Evolutionary conservation across 2,113 vertebrate species (phyloP).

Genomic region (Muntiacus muntjak): DNA sequence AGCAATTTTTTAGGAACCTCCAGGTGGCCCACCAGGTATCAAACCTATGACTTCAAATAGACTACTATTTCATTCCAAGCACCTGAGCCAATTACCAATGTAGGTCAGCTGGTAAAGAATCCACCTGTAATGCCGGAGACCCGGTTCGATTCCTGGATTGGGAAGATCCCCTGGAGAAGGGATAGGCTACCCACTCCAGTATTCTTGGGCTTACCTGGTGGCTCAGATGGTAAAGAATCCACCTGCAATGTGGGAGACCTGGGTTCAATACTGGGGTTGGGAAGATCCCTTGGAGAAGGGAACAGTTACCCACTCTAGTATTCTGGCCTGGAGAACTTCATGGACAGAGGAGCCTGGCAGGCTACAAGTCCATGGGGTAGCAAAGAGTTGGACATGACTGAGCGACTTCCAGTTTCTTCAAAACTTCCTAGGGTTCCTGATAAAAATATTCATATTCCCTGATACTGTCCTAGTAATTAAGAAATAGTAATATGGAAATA

Average conservation of each 20-base stretch:
- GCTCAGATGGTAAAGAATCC: background rate
- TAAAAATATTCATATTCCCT: background rate
- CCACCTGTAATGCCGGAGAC: background rate
- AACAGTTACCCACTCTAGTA: background rate
- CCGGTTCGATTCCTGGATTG: fast-evolving
- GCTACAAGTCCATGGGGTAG: background rate
- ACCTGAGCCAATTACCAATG: background rate
- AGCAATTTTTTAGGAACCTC: background rate
- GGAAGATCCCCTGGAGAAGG: background rate
- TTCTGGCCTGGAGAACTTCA: background rate
- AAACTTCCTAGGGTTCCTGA: background rate
- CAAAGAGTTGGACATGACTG: background rate
- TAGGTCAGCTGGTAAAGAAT: background rate
- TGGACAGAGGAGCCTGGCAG: background rate
- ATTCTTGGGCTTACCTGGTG: background rate
- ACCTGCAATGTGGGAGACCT: background rate
- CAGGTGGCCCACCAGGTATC: background rate
- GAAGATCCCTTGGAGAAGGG: background rate
- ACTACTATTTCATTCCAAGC: background rate
- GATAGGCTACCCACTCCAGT: background rate
- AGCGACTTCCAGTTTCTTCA: background rate
- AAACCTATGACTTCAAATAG: background rate
- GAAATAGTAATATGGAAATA: background rate
- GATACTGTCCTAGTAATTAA: background rate
- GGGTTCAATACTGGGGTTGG: background rate